These are phyloP conservation scores for Phymorhynchus buccinoides DNA, from an alignment of 1,140 invertebrate genomes.

Conservation along the genomic window DNA sequence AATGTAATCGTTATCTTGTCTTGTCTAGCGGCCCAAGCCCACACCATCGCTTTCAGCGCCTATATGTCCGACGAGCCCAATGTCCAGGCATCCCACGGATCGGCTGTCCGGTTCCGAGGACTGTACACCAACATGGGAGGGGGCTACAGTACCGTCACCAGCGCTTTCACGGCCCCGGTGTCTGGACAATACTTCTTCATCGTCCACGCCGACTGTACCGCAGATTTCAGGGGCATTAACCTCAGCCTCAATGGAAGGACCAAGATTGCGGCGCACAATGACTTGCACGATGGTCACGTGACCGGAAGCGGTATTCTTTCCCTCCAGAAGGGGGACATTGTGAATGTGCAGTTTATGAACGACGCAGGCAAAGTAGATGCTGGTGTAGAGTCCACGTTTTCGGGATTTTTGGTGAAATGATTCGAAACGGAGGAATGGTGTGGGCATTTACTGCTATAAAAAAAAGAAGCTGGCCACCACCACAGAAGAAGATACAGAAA, in stretches of 20 bases:
- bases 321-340: background rate
- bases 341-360: background rate
- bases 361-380: background rate
- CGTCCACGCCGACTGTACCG: background rate
- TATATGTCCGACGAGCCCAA: too few relatives aligned
- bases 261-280: background rate
- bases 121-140: background rate
- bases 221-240: background rate
- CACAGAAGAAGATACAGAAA: too few relatives aligned
- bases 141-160: background rate
- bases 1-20: too few relatives aligned
- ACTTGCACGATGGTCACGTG: background rate
- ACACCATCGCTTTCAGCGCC: too few relatives aligned
- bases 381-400: background rate
- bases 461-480: too few relatives aligned
- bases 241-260: background rate
- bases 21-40: too few relatives aligned
- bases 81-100: too few relatives aligned
- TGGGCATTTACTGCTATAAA: too few relatives aligned
- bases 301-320: background rate
- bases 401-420: background rate
- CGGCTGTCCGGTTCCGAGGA: background rate
- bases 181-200: background rate
- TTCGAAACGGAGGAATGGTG: background rate
- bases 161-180: background rate